Evolutionary conservation across 2,888 invertebrate genomes (phyloP).

Genomic region (Microctonus aethiopoides): DNA sequence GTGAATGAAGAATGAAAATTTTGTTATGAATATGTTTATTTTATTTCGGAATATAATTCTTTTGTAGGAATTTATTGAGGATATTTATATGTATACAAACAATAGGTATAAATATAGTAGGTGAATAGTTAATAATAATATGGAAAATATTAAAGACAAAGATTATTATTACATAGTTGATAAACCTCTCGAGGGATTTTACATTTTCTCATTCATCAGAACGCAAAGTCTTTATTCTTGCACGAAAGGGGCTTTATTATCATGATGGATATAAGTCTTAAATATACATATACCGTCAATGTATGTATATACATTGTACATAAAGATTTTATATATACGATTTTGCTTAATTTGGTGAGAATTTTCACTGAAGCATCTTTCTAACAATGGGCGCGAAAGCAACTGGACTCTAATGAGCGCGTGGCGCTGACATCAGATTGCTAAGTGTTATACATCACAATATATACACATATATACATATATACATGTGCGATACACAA

Average conservation of each 20-base stretch:
- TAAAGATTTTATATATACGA: constrained; percentile 1
- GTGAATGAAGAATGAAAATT: too few species aligned
- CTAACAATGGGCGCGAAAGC: constrained; percentile 42
- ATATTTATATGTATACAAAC: too few species aligned
- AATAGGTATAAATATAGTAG: background rate
- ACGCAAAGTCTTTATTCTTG: background rate
- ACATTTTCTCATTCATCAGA: background rate
- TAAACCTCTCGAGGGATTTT: background rate
- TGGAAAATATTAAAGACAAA: too few species aligned
- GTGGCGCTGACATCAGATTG: constrained; percentile 60
- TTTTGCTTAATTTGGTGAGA: constrained; percentile 22
- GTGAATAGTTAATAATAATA: too few species aligned
- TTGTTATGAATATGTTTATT: too few species aligned
- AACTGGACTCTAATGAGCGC: constrained; percentile 62
- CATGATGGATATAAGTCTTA: background rate
- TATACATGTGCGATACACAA: too few species aligned
- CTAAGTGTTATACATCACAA: background rate
- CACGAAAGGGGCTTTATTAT: background rate
- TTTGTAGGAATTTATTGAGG: too few species aligned
- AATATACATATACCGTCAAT: background rate
- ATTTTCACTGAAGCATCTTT: constrained; percentile 44
- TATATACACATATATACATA: background rate
- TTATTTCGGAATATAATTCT: too few species aligned
- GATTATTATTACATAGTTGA: background rate
- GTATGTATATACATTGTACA: too few species aligned